phyloP scores from a whole-genome alignment of 2,888 invertebrate species.

The Mesorhabditis spiculigera region DNA sequence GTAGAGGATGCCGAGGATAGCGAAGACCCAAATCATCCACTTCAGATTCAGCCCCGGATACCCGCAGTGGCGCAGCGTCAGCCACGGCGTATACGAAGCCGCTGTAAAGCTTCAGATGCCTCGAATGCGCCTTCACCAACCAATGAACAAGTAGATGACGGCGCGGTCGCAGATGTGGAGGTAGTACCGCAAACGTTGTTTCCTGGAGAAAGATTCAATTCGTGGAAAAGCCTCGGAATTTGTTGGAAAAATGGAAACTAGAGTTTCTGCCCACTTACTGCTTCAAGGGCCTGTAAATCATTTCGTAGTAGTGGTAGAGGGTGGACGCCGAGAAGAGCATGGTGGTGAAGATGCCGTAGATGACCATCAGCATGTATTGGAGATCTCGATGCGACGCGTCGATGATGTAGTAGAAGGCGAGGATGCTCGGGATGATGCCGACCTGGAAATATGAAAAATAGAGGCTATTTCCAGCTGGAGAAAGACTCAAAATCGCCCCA shows the following conservation, averaged over 20 bases:
- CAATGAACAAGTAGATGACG: conserved; percentile 95
- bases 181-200: conserved; percentile 45
- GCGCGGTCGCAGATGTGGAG: conserved; percentile 90
- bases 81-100: conserved; percentile 93
- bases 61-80: conserved; percentile 56
- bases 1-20: conserved; percentile 84
- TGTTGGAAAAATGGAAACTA: conserved; percentile 9
- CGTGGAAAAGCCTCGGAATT: conserved; percentile 10
- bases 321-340: conserved; percentile 50
- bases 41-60: conserved; percentile 48
- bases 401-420: conserved; percentile 38
- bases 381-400: conserved; percentile 39
- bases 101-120: conserved; percentile 59
- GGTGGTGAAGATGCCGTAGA: conserved; percentile 51
- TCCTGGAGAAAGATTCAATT: conserved; percentile 19
- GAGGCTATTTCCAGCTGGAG: background rate
- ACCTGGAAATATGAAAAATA: conserved; percentile 25
- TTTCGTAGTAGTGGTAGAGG: conserved; percentile 50
- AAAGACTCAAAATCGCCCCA: no score
- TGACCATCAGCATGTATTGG: conserved; percentile 40
- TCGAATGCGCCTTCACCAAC: background rate
- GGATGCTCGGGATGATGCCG: conserved; percentile 43
- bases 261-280: conserved; percentile 20
- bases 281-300: conserved; percentile 40
- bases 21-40: conserved; percentile 75